Base-by-base conservation (phyloP, 2,888 invertebrate genomes). In the Chaetogeoica ovagalla region DNA sequence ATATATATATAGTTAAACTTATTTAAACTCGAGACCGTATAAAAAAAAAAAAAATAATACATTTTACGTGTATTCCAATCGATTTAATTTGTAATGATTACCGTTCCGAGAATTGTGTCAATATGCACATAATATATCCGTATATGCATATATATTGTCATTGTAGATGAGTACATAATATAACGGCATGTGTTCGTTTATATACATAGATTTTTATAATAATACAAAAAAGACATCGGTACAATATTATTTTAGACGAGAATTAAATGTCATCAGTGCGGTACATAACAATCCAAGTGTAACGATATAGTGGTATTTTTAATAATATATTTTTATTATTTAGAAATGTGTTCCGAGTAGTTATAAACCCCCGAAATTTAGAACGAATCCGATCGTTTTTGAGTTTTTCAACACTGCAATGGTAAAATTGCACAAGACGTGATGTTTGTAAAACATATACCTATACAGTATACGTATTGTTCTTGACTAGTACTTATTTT, bases 61-160 rank as follows among this genome's bases (percentile, higher is more conserved):
- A 63, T 73, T 73, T 52, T 73, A 73, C 8, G 15, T 30, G 73
- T 62, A 52, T 73, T 73, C n/a, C n/a, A 63, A 63, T 63, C 63
- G 17, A 63, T 57, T 15, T 37, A 52, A 72, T 52, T n/a, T n/a
- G 11, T 52, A 66, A 30, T 30, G 4, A 30, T n/a, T n/a, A 48
- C 19, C 30, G 30, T 63, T 23, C 37, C 9, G 52, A 73, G 17
- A 15, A 30, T 72, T 37, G 17, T 69, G 48, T 69, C 19, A 21
- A 21, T n/a, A n/a, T 59, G 21, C 9, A 30, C 30, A 30, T 30
- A 30, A 30, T 30, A 30, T 30, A 30, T 30, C 30, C 30, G 30
- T 30, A 30, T 30, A 30, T 30, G 30, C 30, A 13, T 13, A 13
- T 23, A 60, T 69, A 55, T 55, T 48, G 15, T 43, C 55, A 63